Conservation (phyloP, 2,888 invertebrate species). For the Lymantria monacha region DNA sequence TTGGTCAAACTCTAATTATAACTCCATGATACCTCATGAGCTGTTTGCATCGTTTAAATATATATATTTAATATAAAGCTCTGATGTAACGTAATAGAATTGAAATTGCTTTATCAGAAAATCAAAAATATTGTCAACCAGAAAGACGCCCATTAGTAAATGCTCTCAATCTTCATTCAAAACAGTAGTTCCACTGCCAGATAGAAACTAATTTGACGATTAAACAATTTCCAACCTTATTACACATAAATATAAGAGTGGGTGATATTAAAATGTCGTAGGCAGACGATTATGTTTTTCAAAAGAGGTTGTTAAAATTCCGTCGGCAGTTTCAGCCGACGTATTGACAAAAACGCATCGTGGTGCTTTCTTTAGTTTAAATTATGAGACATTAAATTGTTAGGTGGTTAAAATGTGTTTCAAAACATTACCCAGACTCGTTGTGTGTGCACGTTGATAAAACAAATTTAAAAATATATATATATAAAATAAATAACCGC, state of each 20-base stretch:
- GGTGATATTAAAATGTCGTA: constrained; percentile 11
- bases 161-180: constrained; percentile 74
- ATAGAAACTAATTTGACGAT: constrained; percentile 41
- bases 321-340: constrained; percentile 60
- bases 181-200: constrained; percentile 45
- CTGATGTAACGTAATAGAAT: constrained; percentile 14
- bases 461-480: constrained; percentile 10
- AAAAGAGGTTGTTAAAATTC: constrained; percentile 72
- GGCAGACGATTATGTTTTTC: constrained; percentile 58
- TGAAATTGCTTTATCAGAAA: constrained; percentile 9
- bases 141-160: constrained; percentile 78
- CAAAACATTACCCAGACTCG: constrained; percentile 34
- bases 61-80: constrained; percentile 30
- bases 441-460: constrained; percentile 33
- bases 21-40: constrained; percentile 57
- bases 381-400: constrained; percentile 43
- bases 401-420: constrained; percentile 26
- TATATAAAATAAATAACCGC: neutral
- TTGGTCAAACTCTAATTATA: constrained; percentile 78
- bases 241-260: constrained; percentile 17
- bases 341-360: constrained; percentile 79
- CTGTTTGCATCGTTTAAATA: constrained; percentile 77
- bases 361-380: constrained; percentile 65
- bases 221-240: constrained; percentile 44
- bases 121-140: constrained; percentile 68